Percentiles rank a stretch among this genome's conserved stretches.
Conservation (phyloP, 1,140 invertebrate species). For the Phthorimaea operculella region DNA sequence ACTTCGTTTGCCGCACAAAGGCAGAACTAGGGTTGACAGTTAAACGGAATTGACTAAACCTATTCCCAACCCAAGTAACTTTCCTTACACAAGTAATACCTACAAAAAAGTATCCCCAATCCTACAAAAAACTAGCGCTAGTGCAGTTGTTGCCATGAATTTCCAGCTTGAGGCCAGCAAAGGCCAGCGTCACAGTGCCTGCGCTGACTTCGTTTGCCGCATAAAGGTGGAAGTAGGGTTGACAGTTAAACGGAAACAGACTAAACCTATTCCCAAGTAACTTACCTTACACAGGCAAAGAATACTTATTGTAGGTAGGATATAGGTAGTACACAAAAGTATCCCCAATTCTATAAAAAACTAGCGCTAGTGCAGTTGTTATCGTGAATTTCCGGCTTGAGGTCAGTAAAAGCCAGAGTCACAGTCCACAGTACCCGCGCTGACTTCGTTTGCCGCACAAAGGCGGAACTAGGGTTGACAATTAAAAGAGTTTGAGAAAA, state of each 20-base stretch:
- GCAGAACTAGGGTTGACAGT: slow-evolving; percentile 9
- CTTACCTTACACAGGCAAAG: too few species aligned
- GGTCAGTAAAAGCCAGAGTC: slow-evolving; percentile 18
- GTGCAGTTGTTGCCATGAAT: too few species aligned
- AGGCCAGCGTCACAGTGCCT: slow-evolving; percentile 32
- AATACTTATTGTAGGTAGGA: too few species aligned
- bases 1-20: slow-evolving; percentile 41
- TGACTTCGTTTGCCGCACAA: slow-evolving; percentile 39
- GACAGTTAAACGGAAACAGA: too few species aligned
- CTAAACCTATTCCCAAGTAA: too few species aligned
- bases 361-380: not conserved
- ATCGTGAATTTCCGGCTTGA: slow-evolving; percentile 7
- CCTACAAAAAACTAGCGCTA: too few species aligned
- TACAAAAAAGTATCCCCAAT: too few species aligned
- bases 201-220: slow-evolving; percentile 35
- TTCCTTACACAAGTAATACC: too few species aligned
- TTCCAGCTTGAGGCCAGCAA: slow-evolving; percentile 17
- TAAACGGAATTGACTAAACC: too few species aligned
- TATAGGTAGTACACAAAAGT: too few species aligned
- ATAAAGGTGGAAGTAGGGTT: slow-evolving; percentile 23
- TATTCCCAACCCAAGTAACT: too few species aligned
- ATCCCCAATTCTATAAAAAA: not conserved
- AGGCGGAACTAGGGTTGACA: slow-evolving; percentile 14
- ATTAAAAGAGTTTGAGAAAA: too few species aligned
- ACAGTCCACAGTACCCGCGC: slow-evolving; percentile 23